Conservation (phyloP, 2,888 invertebrate species). For the Zelleria hepariella region DNA sequence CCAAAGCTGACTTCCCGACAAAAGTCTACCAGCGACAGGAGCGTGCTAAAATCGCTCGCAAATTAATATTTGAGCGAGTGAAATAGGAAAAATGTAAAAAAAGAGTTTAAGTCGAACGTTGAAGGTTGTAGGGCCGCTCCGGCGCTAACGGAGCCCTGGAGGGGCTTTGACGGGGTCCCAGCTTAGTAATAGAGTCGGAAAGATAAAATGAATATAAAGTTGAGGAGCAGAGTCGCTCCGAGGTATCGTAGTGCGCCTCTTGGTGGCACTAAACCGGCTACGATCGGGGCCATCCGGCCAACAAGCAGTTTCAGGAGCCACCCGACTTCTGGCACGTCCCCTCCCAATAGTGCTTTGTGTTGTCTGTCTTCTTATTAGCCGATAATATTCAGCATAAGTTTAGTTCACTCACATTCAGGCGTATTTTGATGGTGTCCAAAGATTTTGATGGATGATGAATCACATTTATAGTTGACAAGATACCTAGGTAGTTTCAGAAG, state of each 20-base stretch:
- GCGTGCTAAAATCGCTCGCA: slow-evolving; percentile 1
- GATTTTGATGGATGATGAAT: no score
- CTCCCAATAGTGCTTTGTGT: neutral
- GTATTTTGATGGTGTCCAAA: no score
- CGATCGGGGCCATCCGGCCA: slow-evolving; percentile 20
- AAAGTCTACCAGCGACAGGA: neutral
- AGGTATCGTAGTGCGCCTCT: slow-evolving; percentile 67
- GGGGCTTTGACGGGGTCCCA: slow-evolving; percentile 62
- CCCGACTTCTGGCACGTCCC: neutral
- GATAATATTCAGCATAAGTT: neutral
- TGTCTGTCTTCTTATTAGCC: neutral
- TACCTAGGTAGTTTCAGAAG: no score
- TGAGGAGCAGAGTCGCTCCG: slow-evolving; percentile 64
- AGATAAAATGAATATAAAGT: slow-evolving; percentile 72
- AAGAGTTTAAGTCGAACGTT: slow-evolving; percentile 48
- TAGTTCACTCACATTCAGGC: no score
- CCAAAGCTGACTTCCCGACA: no score
- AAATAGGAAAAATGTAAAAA: slow-evolving; percentile 42
- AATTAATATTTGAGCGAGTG: slow-evolving; percentile 63
- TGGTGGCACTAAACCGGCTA: slow-evolving; percentile 58
- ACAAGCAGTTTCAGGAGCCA: neutral
- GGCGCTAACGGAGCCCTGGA: slow-evolving; percentile 66
- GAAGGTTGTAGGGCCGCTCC: slow-evolving; percentile 38
- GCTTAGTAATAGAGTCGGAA: slow-evolving; percentile 65
- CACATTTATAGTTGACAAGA: no score